Evolutionary conservation across 2,113 vertebrate genomes (phyloP), one percentile per base, ranked within the genome.

Genomic region (Raja brachyura): DNA sequence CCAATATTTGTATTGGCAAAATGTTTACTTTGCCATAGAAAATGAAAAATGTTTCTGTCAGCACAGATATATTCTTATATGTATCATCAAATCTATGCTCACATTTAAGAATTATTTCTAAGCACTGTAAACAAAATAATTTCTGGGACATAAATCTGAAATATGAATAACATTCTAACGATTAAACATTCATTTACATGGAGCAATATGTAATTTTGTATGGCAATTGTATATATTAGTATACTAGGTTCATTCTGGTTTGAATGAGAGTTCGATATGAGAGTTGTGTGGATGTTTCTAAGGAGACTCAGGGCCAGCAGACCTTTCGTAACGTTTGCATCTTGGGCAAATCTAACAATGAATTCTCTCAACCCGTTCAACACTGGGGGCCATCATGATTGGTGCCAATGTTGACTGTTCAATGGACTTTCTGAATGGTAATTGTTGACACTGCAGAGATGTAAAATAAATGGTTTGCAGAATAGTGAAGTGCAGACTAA

Each of bases 41-140:
- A 39, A 68, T 68, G 61, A 90, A 90, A 90, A 68, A 90, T 70
- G 16, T 11, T 66, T 66, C n/a, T 39, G 31, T n/a, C 18, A 20
- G 31, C 48, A 83, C 22, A 56, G 54, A 59, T 59, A 54, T 59
- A 59, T 68, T 39, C 68, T 39, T 70, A 33, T 68, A 33, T 70
- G 18, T 70, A 31, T 20, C 48, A 86, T 86, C 83, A 86, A 86
- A 61, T 31, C 25, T 61, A n/a, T n/a, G 31, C 0, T 68, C 31
- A 68, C 86, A 90, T 68, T 90, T 2, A 70, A 90, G 20, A 14
- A 90, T 66, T 18, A 90, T 68, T 90, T 90, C 39, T 8, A 86
- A 13, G 56, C 59, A 14, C 4, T 56, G 20, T 56, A 74, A 74
- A 74, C 74, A 76, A 76, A 76, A 28, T 61, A 59, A n/a, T 85